Conservation (phyloP, 2,888 invertebrate species). For the Stenotaenia linearis region DNA sequence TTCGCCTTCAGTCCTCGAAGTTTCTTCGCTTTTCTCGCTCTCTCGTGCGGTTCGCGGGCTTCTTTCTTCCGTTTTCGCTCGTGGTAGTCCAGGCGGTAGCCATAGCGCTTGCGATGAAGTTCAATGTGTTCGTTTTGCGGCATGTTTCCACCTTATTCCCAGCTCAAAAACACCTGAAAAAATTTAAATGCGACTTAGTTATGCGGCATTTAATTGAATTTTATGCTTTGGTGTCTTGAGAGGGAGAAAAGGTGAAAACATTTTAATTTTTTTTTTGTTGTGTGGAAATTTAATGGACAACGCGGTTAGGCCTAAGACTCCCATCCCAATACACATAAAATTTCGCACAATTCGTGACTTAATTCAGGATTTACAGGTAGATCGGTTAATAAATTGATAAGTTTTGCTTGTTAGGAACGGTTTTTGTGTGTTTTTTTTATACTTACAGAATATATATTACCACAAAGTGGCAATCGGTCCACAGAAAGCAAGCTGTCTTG, state of each 20-base stretch:
- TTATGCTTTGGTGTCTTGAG: background rate
- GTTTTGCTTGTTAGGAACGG: too few relatives aligned
- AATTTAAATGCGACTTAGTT: background rate
- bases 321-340: background rate
- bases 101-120: slow-evolving; percentile 91
- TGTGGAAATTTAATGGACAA: too few relatives aligned
- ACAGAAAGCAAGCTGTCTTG: too few relatives aligned
- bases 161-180: background rate
- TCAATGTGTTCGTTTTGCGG: slow-evolving; percentile 99
- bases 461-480: too few relatives aligned
- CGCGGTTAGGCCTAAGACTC: background rate
- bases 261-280: too few relatives aligned
- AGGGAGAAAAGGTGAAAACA: background rate
- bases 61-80: slow-evolving; percentile 92
- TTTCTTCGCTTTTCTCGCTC: slow-evolving; percentile 82
- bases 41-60: slow-evolving; percentile 86
- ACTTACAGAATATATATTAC: too few relatives aligned
- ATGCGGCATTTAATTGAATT: background rate
- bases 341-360: too few relatives aligned
- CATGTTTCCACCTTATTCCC: slow-evolving; percentile 56
- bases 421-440: too few relatives aligned
- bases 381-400: too few relatives aligned
- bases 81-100: slow-evolving; percentile 94
- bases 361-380: too few relatives aligned
- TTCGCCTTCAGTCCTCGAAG: slow-evolving; percentile 95